Evolutionary conservation across 2,797 vertebrate genomes (phyloP).

Genomic region (Pempheris klunzingeri): DNA sequence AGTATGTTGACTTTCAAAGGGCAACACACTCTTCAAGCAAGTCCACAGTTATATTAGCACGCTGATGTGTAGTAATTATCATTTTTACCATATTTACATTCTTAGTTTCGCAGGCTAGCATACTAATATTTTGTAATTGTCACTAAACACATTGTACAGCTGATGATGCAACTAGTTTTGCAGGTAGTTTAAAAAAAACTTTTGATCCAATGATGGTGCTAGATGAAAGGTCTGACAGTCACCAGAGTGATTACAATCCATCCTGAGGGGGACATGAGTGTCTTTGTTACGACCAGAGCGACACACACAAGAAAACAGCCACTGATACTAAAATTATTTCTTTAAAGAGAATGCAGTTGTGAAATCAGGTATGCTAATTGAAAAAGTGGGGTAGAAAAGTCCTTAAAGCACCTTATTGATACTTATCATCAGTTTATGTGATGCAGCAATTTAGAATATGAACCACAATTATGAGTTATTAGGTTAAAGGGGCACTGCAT

Average conservation of each 20-base stretch:
- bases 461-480: slow-evolving; percentile 69
- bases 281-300: too few species aligned
- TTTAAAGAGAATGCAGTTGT: slow-evolving; percentile 19
- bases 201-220: background rate
- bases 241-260: background rate
- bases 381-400: slow-evolving; percentile 35
- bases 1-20: background rate
- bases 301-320: too few species aligned
- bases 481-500: slow-evolving; percentile 71
- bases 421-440: slow-evolving; percentile 56
- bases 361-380: slow-evolving; percentile 52
- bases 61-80: background rate
- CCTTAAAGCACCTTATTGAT: slow-evolving; percentile 52
- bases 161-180: background rate
- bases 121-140: background rate
- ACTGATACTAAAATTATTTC: background rate
- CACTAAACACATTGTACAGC: background rate
- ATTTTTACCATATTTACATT: background rate
- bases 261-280: background rate
- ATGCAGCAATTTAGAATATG: slow-evolving; percentile 66
- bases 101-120: background rate
- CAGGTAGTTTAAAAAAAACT: too few species aligned
- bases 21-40: background rate
- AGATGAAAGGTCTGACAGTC: background rate
- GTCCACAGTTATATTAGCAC: background rate